Conservation (phyloP, 1,140 invertebrate genomes). For the Drosophila sechellia region DNA sequence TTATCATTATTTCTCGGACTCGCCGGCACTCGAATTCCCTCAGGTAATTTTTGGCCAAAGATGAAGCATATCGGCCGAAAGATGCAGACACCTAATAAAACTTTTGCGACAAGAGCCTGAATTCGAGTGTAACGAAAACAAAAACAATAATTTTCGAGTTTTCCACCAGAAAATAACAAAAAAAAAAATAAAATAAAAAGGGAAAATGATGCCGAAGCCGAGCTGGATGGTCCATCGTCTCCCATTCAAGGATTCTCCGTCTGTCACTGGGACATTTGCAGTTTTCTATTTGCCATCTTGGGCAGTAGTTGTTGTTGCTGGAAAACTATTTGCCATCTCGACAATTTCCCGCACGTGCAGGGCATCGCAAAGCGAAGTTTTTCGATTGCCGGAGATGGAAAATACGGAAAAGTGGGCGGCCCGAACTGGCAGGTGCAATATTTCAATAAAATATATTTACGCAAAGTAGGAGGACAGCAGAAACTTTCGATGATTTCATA, state of each 20-base stretch:
- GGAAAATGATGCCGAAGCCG: conserved; percentile 16
- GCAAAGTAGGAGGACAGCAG: conserved; percentile 22
- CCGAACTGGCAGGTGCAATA: conserved; percentile 56
- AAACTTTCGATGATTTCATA: conserved; percentile 74
- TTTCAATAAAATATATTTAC: conserved; percentile 79
- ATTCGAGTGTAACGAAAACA: conserved; percentile 79
- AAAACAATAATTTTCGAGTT: conserved; percentile 80
- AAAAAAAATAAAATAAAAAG: not conserved
- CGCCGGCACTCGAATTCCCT: conserved; percentile 43
- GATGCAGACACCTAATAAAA: conserved; percentile 83
- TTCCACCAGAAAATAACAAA: conserved; percentile 1
- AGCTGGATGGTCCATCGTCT: conserved; percentile 4
- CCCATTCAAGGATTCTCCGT: conserved; percentile 24
- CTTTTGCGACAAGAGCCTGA: conserved; percentile 73
- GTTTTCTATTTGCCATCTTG: conserved; percentile 72
- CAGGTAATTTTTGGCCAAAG: conserved; percentile 70
- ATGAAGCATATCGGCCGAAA: conserved; percentile 69
- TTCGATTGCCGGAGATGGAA: conserved; percentile 27
- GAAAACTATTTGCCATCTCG: conserved; percentile 82
- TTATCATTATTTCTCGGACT: conserved; percentile 26
- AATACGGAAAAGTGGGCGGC: not conserved
- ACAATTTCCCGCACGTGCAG: conserved; percentile 80
- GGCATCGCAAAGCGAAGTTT: conserved; percentile 69
- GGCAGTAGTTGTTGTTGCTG: conserved; percentile 53
- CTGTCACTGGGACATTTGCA: conserved; percentile 77